These are phyloP conservation scores for Dryobates pubescens DNA, from an alignment of 2,797 vertebrate genomes.

Conservation along the genomic window DNA sequence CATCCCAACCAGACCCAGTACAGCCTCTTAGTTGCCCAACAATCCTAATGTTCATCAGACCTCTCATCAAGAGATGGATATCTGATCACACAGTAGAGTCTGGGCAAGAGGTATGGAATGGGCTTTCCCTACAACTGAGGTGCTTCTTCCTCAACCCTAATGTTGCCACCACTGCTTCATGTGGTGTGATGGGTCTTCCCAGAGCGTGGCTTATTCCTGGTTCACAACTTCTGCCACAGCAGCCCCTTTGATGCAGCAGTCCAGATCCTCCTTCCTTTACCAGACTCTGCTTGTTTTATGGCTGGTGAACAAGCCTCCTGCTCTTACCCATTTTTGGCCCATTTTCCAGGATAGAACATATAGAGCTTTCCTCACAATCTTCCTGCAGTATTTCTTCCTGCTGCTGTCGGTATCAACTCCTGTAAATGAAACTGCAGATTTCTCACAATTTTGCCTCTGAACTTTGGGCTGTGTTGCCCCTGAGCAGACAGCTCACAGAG, in stretches of 20 bases:
- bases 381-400: background rate
- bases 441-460: background rate
- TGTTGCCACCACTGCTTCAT: background rate
- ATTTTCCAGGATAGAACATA: background rate
- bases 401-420: background rate
- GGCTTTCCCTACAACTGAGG: background rate
- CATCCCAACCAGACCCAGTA: background rate
- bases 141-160: background rate
- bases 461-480: background rate
- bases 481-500: background rate
- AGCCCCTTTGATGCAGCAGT: background rate
- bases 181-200: background rate
- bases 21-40: background rate
- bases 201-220: background rate
- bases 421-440: rapidly evolving
- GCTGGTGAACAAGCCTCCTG: background rate
- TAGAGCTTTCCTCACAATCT: background rate
- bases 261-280: background rate
- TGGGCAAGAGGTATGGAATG: background rate
- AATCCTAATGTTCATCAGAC: background rate
- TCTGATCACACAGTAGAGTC: background rate
- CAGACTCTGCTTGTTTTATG: background rate
- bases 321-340: background rate
- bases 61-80: background rate
- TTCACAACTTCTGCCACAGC: background rate